Base-by-base conservation (phyloP, 2,797 vertebrate genomes). In the Argentina silus region DNA sequence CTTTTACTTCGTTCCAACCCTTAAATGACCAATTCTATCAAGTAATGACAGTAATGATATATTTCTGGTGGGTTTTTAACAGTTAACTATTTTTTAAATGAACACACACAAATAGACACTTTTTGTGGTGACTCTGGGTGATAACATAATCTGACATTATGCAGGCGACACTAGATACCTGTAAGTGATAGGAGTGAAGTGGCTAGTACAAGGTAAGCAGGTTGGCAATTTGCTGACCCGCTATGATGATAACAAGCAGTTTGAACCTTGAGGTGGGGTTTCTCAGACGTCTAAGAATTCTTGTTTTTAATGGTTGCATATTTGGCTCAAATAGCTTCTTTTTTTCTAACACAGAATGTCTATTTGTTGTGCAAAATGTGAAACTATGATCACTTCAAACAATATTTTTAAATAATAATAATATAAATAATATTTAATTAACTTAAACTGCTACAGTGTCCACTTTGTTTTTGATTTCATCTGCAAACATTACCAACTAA, bases 61-160 rank as follows among this genome's bases (percentile, higher is more conserved):
- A 89, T 90, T 92, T 89, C 86, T 74, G 79, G 83, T 76, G 87
- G 82, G 93, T n/a, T n/a, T n/a, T 92, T 90, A 83, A 89, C 90
- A 90, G 88, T 83, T 78, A 88, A 92, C 88, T 90, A 92, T 81
- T 93, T 84, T 82, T 93, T 91, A 87, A 91, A 91, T 90, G 88
- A 90, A 87, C 79, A 88, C 79, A 67, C 36, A 23, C 23, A 82
- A 82, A 81, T 75, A 85, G 80, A 73, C 48, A 78, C 88, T 90
- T 90, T 89, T 87, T 80, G 78, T 84, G 82, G 91, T 84, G 88
- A 90, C 86, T 88, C 84, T 85, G 84, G 87, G 86, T 85, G 90
- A 90, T 87, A 83, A 87, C 81, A 86, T 92, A 93, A 93, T 93
- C 91, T 93, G 86, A 91, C 91, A 92, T 92, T 93, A 93, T 93